Percentiles rank a stretch among this genome's conserved stretches.
Conservation (phyloP, 2,797 vertebrate genomes). For the Furcifer pardalis region DNA sequence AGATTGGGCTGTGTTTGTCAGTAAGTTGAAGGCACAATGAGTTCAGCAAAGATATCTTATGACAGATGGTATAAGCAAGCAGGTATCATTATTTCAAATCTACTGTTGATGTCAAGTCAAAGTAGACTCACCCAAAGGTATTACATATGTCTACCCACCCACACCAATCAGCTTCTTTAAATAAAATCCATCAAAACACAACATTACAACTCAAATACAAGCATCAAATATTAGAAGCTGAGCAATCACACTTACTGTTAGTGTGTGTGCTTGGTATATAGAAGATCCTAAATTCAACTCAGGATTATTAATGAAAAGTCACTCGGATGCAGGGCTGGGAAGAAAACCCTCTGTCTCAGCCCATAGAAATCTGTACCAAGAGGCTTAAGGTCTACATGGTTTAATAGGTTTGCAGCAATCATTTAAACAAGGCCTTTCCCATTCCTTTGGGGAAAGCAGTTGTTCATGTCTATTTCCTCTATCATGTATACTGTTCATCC, state of each 20-base stretch:
- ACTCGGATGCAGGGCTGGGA: neutral
- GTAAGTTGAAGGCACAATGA: neutral
- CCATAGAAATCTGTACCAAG: neutral
- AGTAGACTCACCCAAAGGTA: neutral
- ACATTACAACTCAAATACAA: neutral
- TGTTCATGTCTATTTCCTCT: neutral
- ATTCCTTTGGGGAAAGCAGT: neutral
- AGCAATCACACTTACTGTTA: neutral
- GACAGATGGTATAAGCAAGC: neutral
- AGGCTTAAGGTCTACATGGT: neutral
- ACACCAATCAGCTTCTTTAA: neutral
- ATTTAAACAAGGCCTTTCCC: neutral
- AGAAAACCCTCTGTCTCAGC: neutral
- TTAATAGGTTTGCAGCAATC: neutral
- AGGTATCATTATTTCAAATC: neutral
- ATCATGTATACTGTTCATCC: neutral
- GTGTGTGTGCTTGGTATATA: too few species aligned
- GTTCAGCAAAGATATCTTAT: neutral
- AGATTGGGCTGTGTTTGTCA: neutral
- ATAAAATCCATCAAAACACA: neutral
- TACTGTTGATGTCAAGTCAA: neutral
- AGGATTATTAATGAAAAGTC: neutral
- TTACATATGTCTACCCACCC: neutral
- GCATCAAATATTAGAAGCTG: neutral
- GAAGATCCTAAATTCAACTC: neutral